Base-by-base conservation (phyloP, 2,113 vertebrate genomes). In the Atrichornis clamosus region DNA sequence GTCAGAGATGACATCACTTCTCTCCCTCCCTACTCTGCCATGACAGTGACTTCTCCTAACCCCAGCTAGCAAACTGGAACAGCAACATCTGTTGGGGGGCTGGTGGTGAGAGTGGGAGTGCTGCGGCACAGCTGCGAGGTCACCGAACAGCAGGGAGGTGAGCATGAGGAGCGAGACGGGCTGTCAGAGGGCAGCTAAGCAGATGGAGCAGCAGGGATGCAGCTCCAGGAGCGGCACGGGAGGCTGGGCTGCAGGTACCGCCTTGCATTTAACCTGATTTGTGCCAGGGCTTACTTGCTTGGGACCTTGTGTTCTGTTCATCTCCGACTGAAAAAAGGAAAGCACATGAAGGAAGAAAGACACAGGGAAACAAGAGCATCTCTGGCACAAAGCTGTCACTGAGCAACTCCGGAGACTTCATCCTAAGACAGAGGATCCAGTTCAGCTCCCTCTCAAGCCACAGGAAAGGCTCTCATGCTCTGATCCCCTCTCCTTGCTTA, bases 191-290 rank as follows among this genome's bases (percentile, higher is more conserved):
- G 50, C 13, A 12, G 23, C 59, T 60, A 63, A 70, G 87, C 44
- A 70, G 55, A 69, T 83, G 70, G 50, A 63, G 50, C 10, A 20
- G 50, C 3, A 0, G 12, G 44, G 53, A 37, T 68, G 62, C 10
- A 10, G 47, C 26, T 75, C 39, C 9, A 2, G 49, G 33, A 39
- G 37, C 0, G 1, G 33, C 59, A 39, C 4, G 2, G 30, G 21
- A 44, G 49, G 27, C 28, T 75, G 11, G 2, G 0, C 1, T 8
- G 26, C 20, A 28, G 20, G 13, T 30, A 16, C 30, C 0, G 0
- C n/a, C 79, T 27, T 55, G 28, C 58, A 79, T 11, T 30, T 1
- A n/a, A n/a, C n/a, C n/a, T n/a, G 32, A 47, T 41, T 26, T 84
- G n/a, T 27, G 23, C 15, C 56, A 82, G 10, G 14, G 11, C 60